phyloP scores from a whole-genome alignment of 2,888 invertebrate genomes.

The Melipona beecheii region DNA sequence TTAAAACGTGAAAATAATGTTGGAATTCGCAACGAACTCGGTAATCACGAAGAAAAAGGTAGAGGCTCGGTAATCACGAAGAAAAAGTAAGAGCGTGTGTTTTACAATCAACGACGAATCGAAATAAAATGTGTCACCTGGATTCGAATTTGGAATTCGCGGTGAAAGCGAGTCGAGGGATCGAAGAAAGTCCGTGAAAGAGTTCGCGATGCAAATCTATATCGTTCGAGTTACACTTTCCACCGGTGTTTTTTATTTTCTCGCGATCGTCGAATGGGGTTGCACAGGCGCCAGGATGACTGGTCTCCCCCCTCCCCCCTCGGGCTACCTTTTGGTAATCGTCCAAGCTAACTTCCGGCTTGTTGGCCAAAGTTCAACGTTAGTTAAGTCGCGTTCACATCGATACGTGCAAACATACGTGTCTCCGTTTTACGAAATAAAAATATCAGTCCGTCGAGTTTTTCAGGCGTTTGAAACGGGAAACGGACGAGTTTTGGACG shows the following conservation, averaged over 20 bases:
- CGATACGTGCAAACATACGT: background rate
- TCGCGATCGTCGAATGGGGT: constrained; percentile 63
- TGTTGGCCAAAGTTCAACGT: constrained; percentile 73
- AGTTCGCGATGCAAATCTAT: constrained; percentile 57
- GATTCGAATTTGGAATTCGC: too few relatives aligned
- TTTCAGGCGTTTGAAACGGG: too few relatives aligned
- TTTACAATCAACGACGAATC: too few relatives aligned
- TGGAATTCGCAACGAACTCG: too few relatives aligned
- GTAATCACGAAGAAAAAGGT: too few relatives aligned
- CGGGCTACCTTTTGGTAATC: constrained; percentile 69
- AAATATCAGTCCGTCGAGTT: background rate
- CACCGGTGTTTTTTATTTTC: constrained; percentile 48
- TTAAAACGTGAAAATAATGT: too few relatives aligned
- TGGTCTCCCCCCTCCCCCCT: constrained; percentile 25
- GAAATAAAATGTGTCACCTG: too few relatives aligned
- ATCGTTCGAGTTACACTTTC: background rate
- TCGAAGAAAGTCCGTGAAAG: background rate
- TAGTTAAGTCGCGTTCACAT: constrained; percentile 54
- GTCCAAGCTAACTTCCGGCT: constrained; percentile 73
- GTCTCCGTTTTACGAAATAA: background rate
- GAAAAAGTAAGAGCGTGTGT: too few relatives aligned
- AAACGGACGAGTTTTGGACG: too few relatives aligned
- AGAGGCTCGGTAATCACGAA: too few relatives aligned
- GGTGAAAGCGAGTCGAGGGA: too few relatives aligned
- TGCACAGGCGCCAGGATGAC: constrained; percentile 73